Conservation (phyloP, 1,140 invertebrate species). For the Meloidogyne exigua region DNA sequence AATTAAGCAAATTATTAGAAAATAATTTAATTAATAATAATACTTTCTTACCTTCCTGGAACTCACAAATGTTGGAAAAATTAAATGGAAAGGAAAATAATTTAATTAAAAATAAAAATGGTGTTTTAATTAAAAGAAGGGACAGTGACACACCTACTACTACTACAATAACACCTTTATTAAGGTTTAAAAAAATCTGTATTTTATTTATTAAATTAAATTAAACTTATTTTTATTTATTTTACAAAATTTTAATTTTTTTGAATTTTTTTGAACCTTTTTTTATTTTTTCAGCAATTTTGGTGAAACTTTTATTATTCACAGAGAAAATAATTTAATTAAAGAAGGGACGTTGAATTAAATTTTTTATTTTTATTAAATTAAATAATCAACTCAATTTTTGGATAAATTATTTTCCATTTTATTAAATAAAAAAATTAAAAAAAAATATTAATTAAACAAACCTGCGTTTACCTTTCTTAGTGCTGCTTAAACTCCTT, state of each 20-base stretch:
- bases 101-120: neutral
- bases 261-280: neutral
- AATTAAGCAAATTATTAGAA: slow-evolving; percentile 53
- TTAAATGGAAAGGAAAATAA: slow-evolving; percentile 8
- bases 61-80: slow-evolving; percentile 43
- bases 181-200: neutral
- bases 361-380: too few relatives aligned
- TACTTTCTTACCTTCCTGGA: slow-evolving; percentile 54
- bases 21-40: slow-evolving; percentile 31
- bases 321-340: neutral
- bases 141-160: neutral
- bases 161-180: neutral
- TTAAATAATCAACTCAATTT: too few relatives aligned
- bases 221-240: neutral
- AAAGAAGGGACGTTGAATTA: neutral
- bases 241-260: neutral
- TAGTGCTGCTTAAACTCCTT: too few relatives aligned
- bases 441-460: too few relatives aligned
- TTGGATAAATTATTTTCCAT: too few relatives aligned
- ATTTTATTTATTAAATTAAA: neutral
- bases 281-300: neutral
- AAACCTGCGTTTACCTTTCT: too few relatives aligned
- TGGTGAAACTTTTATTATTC: neutral
- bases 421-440: too few relatives aligned
- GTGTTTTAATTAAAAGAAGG: neutral